Percentiles rank a stretch among this genome's conserved stretches.
phyloP scores from a whole-genome alignment of 2,113 vertebrate genomes.

The Dipodomys ordii region DNA sequence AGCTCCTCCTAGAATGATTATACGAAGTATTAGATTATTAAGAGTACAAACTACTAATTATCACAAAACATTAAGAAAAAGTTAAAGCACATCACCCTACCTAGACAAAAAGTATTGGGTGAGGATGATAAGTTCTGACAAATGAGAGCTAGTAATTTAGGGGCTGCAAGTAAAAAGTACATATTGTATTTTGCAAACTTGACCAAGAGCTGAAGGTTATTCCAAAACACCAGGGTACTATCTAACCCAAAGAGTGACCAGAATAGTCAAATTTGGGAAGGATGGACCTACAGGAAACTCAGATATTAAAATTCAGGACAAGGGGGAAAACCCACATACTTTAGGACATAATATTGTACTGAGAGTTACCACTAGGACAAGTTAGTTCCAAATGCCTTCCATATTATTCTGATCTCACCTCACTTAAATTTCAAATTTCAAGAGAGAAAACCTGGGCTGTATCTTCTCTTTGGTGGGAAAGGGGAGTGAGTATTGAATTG shows the following conservation, averaged over 20 bases:
- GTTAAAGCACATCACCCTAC: not conserved
- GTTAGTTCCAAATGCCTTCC: not conserved
- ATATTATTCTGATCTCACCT: not conserved
- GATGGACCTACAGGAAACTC: not conserved
- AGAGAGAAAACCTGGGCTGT: not conserved
- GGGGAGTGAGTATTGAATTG: not conserved
- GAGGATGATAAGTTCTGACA: not conserved
- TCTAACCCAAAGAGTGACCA: not conserved
- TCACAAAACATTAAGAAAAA: not conserved
- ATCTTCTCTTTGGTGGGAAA: not conserved
- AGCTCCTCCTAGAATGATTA: not conserved
- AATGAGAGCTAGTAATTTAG: not conserved
- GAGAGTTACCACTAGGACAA: not conserved
- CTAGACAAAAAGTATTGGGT: not conserved
- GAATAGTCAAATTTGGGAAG: not conserved
- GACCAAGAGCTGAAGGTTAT: not conserved
- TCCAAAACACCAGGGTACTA: not conserved
- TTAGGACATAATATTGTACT: too few relatives aligned
- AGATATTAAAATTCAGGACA: not conserved
- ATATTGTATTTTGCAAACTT: not conserved
- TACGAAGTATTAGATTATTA: not conserved
- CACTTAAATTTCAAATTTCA: conserved; percentile 16
- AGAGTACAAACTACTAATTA: not conserved
- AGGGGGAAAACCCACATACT: too few relatives aligned
- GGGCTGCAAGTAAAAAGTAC: not conserved